A percentile compares a stretch with the other conserved stretches of the same genome.
Conservation (phyloP, 2,113 vertebrate species). For the Urocynchramus pylzowi region DNA sequence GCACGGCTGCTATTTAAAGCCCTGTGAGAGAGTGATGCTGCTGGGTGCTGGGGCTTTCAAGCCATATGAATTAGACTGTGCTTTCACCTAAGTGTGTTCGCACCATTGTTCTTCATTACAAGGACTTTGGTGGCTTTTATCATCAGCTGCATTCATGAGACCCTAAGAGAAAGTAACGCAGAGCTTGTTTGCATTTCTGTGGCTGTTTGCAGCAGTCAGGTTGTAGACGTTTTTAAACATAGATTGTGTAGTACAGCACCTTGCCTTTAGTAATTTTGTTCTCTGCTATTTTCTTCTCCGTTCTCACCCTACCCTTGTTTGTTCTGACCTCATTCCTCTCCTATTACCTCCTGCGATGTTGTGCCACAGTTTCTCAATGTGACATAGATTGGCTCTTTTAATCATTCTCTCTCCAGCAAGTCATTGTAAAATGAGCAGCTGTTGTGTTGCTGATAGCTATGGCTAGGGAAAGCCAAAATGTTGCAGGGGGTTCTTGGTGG, state of each 20-base stretch:
- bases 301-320: slow-evolving; percentile 42
- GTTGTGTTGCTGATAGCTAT: slow-evolving; percentile 62
- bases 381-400: slow-evolving; percentile 66
- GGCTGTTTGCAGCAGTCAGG: not conserved
- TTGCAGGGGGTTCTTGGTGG: slow-evolving; percentile 45
- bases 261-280: slow-evolving; percentile 33
- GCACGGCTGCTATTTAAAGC: not conserved
- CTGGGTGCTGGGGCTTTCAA: not conserved
- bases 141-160: not conserved
- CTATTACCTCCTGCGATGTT: slow-evolving; percentile 44
- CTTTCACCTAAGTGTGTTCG: not conserved
- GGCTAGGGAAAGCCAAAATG: slow-evolving; percentile 42
- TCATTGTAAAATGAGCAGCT: slow-evolving; percentile 65
- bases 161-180: not conserved
- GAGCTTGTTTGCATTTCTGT: not conserved
- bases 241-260: not conserved
- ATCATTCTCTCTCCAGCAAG: slow-evolving; percentile 54
- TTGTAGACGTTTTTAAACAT: not conserved
- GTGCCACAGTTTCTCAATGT: slow-evolving; percentile 54
- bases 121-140: not conserved
- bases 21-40: not conserved
- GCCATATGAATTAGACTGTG: not conserved
- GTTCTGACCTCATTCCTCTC: slow-evolving; percentile 62
- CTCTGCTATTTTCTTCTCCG: not conserved
- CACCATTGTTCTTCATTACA: not conserved